Percentiles rank a stretch among this genome's conserved stretches.
Conservation (phyloP, 2,113 vertebrate genomes). For the Tetrax tetrax region DNA sequence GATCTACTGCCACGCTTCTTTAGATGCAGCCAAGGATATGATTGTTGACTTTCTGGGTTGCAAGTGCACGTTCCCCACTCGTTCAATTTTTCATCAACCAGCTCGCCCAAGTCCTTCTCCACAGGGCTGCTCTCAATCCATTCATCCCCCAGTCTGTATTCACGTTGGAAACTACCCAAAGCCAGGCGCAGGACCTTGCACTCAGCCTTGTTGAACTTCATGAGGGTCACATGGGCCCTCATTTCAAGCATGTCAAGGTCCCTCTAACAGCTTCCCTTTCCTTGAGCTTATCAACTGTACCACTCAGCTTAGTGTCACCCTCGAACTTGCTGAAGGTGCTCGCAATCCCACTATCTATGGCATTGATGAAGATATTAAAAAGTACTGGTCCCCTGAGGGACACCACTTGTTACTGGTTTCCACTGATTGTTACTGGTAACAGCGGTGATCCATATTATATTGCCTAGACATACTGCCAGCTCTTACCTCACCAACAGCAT, state of each 20-base stretch:
- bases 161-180: accelerated
- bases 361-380: not conserved
- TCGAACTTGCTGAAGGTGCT: not conserved
- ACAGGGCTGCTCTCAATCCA: not conserved
- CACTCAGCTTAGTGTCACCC: not conserved
- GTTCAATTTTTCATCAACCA: not conserved
- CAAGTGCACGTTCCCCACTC: accelerated
- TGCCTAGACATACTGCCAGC: not conserved
- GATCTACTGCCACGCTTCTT: accelerated
- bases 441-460: not conserved
- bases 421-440: not conserved
- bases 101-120: not conserved
- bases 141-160: not conserved
- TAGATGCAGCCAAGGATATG: not conserved
- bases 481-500: slow-evolving; percentile 93
- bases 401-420: not conserved
- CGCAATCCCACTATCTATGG: not conserved
- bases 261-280: not conserved
- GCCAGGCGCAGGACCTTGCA: not conserved
- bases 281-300: not conserved
- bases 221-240: not conserved
- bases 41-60: accelerated
- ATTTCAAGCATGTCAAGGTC: not conserved
- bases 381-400: not conserved
- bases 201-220: not conserved